Evolutionary conservation across 2,797 vertebrate species (phyloP), one percentile per base, ranked within the genome.

Genomic region (Ctenopoma multispine): DNA sequence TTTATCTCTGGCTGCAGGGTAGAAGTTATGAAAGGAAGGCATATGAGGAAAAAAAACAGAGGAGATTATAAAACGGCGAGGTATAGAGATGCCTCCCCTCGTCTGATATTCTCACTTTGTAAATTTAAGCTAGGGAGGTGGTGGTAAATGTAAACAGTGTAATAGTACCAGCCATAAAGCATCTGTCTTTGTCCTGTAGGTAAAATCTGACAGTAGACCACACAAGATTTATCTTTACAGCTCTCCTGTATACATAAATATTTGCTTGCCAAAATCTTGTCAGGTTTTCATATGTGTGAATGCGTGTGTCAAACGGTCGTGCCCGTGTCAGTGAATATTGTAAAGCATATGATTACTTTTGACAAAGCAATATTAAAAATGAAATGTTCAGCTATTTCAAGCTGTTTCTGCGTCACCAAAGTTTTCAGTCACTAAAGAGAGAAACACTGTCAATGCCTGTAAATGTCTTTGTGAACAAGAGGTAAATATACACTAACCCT

Each of bases 361-460:
- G 77, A 89, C 87, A 88, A 88, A 92, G 92, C 90, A 92, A 91
- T 93, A 93, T 91, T 4, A 71, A 74, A 81, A 83, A 90, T 69
- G 31, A 89, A 68, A 77, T 82, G 81, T 87, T 89, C 79, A 75
- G 88, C 86, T 86, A 79, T 75, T 71, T 80, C 66, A 58, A 80
- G 71, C 67, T 38, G 67, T 81, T 86, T 84, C 75, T 83, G 80
- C 83, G 68, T 88, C 89, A 90, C 90, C 92, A 92, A 92, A 93
- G 92, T 85, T 87, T 78, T 75, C 63, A 51, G 56, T 79, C 59
- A 23, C 67, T 77, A 51, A 78, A 69, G 59, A 76, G 56, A 69
- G 64, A 69, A 78, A 66, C 44, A 34, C 75, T 48, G 48, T 75
- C 75, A 46, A 80, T 62, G 63, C 75, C 75, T 68, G 82, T 83